phyloP scores from a whole-genome alignment of 2,888 invertebrate species.

The Merodon equestris region DNA sequence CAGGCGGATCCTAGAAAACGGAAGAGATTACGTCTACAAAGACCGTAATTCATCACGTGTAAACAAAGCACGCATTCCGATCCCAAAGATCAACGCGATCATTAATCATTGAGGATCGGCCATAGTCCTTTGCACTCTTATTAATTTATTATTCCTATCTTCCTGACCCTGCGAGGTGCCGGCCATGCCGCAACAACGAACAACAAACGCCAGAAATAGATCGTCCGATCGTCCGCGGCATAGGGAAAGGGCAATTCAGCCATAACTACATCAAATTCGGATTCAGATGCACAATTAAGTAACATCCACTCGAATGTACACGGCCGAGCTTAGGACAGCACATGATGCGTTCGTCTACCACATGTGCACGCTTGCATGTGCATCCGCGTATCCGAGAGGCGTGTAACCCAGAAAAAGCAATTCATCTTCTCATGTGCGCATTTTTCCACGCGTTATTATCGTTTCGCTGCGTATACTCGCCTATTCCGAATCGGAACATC shows the following conservation, averaged over 20 bases:
- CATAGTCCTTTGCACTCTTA: slow-evolving; percentile 56
- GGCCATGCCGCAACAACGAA: slow-evolving; percentile 12
- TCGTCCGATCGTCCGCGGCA: neutral
- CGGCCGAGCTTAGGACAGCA: neutral
- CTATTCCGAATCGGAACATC: no score
- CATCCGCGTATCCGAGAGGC: slow-evolving; percentile 9
- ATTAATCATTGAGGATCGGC: slow-evolving; percentile 29
- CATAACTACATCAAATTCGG: slow-evolving; percentile 55
- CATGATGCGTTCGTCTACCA: no score
- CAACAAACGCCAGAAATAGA: slow-evolving; percentile 46
- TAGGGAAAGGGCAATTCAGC: slow-evolving; percentile 40
- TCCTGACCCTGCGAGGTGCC: slow-evolving; percentile 54
- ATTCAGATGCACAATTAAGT: slow-evolving; percentile 35
- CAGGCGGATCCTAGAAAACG: no score
- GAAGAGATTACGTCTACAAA: no score
- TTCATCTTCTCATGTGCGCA: slow-evolving; percentile 39
- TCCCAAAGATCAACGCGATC: slow-evolving; percentile 47
- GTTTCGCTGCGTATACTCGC: slow-evolving; percentile 3
- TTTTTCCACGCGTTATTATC: slow-evolving; percentile 29
- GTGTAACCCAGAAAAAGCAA: slow-evolving; percentile 50
- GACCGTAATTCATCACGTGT: slow-evolving; percentile 19
- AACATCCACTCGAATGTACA: slow-evolving; percentile 1
- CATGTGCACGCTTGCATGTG: slow-evolving; percentile 22
- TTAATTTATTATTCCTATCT: slow-evolving; percentile 52
- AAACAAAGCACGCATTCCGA: slow-evolving; percentile 19